Percentiles rank a stretch among this genome's conserved stretches.
Evolutionary conservation across 2,113 vertebrate genomes (phyloP).

Genomic region (Sorex araneus): DNA sequence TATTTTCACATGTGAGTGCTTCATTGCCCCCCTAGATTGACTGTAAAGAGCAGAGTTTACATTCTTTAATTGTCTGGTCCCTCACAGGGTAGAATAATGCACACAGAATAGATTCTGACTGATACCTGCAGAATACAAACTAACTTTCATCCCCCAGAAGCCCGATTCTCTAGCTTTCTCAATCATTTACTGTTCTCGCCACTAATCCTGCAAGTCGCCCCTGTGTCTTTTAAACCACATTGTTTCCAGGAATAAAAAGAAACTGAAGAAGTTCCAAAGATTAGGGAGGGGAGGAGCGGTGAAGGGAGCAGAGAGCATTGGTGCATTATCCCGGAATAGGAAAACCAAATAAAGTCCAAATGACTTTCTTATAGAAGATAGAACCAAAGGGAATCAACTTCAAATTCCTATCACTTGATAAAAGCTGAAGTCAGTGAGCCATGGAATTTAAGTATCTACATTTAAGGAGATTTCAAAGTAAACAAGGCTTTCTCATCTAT

Average conservation of each 20-base stretch:
- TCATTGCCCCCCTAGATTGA: neutral
- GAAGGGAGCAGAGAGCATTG: no score
- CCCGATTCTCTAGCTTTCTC: constrained; percentile 3
- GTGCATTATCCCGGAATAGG: neutral
- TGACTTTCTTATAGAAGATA: constrained; percentile 39
- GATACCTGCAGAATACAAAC: neutral
- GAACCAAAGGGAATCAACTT: constrained; percentile 19
- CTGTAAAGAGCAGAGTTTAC: constrained; percentile 35
- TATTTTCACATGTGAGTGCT: neutral
- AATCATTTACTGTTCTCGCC: constrained; percentile 38
- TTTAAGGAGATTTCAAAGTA: constrained; percentile 39
- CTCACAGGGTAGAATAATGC: neutral
- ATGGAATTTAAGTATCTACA: neutral
- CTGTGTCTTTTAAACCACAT: constrained; percentile 55
- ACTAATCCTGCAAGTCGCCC: constrained; percentile 19
- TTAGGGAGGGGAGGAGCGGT: neutral
- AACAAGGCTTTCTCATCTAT: constrained; percentile 16
- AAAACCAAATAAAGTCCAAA: neutral
- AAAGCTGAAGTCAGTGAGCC: constrained; percentile 8
- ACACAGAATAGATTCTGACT: neutral
- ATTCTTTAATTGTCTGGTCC: neutral
- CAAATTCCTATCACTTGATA: constrained; percentile 27
- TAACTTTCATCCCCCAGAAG: constrained; percentile 16
- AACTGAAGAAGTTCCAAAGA: constrained; percentile 14
- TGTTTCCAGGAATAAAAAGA: constrained; percentile 24